These are phyloP conservation scores for Heliconius melpomene DNA, from an alignment of 1,140 invertebrate species.

Conservation along the genomic window DNA sequence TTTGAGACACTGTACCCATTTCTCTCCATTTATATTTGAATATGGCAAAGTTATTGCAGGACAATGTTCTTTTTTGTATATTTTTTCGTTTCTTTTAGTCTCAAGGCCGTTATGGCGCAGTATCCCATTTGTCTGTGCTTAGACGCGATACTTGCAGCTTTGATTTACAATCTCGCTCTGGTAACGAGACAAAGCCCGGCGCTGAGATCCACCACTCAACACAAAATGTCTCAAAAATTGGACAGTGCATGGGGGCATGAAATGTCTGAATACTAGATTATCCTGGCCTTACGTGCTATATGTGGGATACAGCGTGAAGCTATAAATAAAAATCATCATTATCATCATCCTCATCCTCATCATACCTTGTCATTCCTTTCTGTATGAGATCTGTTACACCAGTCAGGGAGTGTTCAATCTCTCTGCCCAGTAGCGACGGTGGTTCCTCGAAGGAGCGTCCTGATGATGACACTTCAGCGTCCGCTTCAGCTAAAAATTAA, in stretches of 20 bases:
- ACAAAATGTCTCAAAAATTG: no score
- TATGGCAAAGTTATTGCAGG: neutral
- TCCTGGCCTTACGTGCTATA: no score
- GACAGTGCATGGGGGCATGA: no score
- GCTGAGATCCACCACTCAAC: no score
- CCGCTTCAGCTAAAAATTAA: slow-evolving; percentile 54
- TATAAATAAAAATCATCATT: no score
- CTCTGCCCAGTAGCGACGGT: slow-evolving; percentile 60
- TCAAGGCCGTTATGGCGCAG: no score
- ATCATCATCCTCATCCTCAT: neutral
- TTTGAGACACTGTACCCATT: neutral
- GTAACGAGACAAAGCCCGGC: no score
- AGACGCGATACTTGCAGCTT: neutral
- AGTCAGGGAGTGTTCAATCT: slow-evolving; percentile 57
- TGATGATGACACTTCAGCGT: slow-evolving; percentile 57
- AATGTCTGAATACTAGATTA: no score
- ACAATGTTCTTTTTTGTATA: no score
- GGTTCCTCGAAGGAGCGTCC: slow-evolving; percentile 59
- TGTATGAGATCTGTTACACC: slow-evolving; percentile 49
- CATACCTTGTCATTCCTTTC: slow-evolving; percentile 59
- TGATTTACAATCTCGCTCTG: neutral
- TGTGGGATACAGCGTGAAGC: no score
- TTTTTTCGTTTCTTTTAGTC: no score
- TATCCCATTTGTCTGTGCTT: no score
- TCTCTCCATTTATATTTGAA: neutral